These are phyloP conservation scores for Drosophila trapezifrons DNA, from an alignment of 1,140 invertebrate species.

Conservation along the genomic window DNA sequence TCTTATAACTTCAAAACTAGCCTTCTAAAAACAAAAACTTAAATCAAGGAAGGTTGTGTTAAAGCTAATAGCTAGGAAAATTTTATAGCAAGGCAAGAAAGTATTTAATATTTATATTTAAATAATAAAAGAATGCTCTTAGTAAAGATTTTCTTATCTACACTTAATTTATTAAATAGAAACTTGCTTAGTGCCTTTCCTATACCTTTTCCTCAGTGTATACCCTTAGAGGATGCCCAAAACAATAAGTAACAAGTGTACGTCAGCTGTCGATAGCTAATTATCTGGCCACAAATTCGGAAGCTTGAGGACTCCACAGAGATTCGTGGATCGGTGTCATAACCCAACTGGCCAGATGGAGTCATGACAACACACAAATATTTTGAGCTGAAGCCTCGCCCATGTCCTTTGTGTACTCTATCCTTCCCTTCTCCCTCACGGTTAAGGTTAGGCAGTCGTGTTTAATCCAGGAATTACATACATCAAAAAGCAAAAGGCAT, in stretches of 20 bases:
- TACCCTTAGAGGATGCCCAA: neutral
- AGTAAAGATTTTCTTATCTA: too few relatives aligned
- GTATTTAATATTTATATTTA: neutral
- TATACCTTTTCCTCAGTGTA: neutral
- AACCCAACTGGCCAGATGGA: neutral
- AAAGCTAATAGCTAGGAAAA: neutral
- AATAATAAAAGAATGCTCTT: neutral
- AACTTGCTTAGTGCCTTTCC: neutral
- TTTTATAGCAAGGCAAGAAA: neutral
- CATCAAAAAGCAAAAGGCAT: slow-evolving; percentile 36
- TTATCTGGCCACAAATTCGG: slow-evolving; percentile 32
- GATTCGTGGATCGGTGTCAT: too few relatives aligned
- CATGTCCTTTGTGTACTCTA: neutral
- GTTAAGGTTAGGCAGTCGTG: neutral
- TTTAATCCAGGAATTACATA: slow-evolving; percentile 26
- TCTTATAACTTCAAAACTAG: neutral
- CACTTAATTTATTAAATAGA: neutral
- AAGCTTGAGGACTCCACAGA: neutral
- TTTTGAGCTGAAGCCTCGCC: slow-evolving; percentile 1
- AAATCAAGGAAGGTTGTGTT: neutral
- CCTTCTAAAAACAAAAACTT: neutral
- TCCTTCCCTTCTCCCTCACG: neutral
- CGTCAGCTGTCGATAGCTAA: slow-evolving; percentile 25
- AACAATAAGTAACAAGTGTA: slow-evolving; percentile 18
- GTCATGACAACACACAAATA: slow-evolving; percentile 37